phyloP scores from a whole-genome alignment of 1,140 invertebrate species.

The Microplitis mediator region DNA sequence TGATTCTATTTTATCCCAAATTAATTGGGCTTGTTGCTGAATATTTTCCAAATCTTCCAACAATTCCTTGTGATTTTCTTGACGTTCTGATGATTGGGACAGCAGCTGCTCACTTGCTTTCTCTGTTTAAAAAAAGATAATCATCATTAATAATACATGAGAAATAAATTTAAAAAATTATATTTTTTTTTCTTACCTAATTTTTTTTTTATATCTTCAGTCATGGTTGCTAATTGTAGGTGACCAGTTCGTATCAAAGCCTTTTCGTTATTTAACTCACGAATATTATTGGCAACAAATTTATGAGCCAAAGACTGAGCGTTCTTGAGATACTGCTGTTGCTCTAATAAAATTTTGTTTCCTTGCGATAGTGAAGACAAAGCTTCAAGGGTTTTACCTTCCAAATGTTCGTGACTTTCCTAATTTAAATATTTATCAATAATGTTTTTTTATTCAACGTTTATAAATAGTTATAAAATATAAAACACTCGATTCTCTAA shows the following conservation, averaged over 20 bases:
- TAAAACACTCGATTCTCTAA: too few relatives aligned
- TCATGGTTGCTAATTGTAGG: conserved; percentile 63
- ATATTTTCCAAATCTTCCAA: conserved; percentile 65
- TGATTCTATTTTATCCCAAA: conserved; percentile 64
- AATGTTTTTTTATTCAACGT: not conserved
- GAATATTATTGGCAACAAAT: conserved; percentile 65
- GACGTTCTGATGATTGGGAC: conserved; percentile 58
- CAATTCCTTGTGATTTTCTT: conserved; percentile 64
- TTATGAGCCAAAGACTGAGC: conserved; percentile 63
- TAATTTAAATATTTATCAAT: conserved; percentile 36
- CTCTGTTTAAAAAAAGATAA: conserved; percentile 47
- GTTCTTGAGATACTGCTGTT: conserved; percentile 63
- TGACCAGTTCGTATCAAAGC: conserved; percentile 67
- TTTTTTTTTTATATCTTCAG: conserved; percentile 64
- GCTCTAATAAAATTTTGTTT: conserved; percentile 62
- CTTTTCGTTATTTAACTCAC: conserved; percentile 67
- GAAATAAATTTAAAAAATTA: not conserved
- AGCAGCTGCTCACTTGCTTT: conserved; percentile 61
- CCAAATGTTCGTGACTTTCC: conserved; percentile 65
- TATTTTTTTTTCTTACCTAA: conserved; percentile 57
- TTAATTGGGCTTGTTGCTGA: conserved; percentile 62
- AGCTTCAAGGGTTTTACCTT: conserved; percentile 62
- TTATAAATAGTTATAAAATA: not conserved
- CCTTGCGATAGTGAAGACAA: conserved; percentile 61
- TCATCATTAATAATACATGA: not conserved